Evolutionary conservation across 2,888 invertebrate genomes (phyloP).

Genomic region (Ochlodes sylvanus): DNA sequence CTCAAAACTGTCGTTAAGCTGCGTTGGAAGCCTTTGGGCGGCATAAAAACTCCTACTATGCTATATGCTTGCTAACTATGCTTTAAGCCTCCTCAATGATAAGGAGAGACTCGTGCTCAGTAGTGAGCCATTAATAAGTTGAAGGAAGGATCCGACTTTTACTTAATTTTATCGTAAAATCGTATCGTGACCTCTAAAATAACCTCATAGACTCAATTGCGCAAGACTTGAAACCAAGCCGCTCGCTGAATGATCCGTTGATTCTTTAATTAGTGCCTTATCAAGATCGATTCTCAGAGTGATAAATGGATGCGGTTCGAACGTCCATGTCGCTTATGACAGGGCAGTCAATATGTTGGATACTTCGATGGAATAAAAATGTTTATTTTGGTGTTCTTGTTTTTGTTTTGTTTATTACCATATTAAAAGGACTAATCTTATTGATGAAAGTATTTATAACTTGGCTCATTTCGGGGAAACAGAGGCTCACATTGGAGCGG

Average conservation of each 20-base stretch:
- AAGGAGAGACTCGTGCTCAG: no score
- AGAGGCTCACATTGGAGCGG: no score
- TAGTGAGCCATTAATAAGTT: no score
- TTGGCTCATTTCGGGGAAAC: no score
- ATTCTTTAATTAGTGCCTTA: conserved; percentile 54
- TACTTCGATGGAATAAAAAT: conserved; percentile 47
- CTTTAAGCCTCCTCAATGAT: no score
- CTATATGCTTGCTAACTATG: no score
- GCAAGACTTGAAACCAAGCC: conserved; percentile 74
- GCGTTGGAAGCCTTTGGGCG: no score
- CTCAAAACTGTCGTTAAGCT: no score
- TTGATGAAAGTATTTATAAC: no score
- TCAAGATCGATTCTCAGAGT: conserved; percentile 48
- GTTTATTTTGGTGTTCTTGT: conserved; percentile 71
- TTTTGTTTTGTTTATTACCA: conserved; percentile 51
- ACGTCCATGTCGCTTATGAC: conserved; percentile 28
- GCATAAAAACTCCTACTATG: no score
- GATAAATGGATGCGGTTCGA: conserved; percentile 37
- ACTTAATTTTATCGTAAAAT: not conserved
- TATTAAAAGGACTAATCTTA: conserved; percentile 55
- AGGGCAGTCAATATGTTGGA: conserved; percentile 25
- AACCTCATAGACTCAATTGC: conserved; percentile 58
- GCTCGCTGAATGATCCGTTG: conserved; percentile 48
- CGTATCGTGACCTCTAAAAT: conserved; percentile 17
- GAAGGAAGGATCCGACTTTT: no score